Percentiles rank a stretch among this genome's conserved stretches.
phyloP scores from a whole-genome alignment of 2,797 vertebrate species.

The Craterocephalus amniculus region DNA sequence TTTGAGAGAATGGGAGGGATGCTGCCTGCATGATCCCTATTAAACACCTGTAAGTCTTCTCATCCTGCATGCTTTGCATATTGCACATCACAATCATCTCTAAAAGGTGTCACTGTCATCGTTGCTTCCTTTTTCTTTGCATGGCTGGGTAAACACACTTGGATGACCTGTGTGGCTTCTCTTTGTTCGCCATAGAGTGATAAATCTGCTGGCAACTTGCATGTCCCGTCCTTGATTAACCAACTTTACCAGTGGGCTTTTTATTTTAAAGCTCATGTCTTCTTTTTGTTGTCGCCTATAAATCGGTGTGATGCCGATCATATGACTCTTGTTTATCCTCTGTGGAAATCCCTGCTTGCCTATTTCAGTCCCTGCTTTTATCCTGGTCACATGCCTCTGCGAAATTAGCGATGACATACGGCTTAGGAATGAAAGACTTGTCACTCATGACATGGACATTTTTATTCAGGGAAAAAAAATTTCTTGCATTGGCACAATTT shows the following conservation, averaged over 20 bases:
- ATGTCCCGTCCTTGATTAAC: slow-evolving; percentile 21
- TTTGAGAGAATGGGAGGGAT: slow-evolving; percentile 16
- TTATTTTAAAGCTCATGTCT: neutral
- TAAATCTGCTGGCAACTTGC: neutral
- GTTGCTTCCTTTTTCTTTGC: slow-evolving; percentile 45
- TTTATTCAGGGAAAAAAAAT: neutral
- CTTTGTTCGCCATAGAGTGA: slow-evolving; percentile 20
- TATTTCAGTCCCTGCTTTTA: slow-evolving; percentile 7
- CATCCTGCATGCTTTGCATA: slow-evolving; percentile 40
- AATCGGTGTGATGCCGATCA: slow-evolving; percentile 8
- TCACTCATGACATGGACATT: neutral
- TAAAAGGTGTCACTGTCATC: neutral
- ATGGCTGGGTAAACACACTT: slow-evolving; percentile 29
- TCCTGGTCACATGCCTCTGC: slow-evolving; percentile 3
- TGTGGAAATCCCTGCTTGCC: neutral
- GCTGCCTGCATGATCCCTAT: slow-evolving; percentile 37
- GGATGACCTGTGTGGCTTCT: slow-evolving; percentile 17
- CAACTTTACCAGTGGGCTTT: neutral
- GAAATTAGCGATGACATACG: neutral
- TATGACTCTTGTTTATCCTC: neutral
- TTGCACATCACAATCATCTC: neutral
- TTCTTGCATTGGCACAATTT: neutral
- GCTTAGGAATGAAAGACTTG: neutral
- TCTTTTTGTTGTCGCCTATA: neutral
- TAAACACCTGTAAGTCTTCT: slow-evolving; percentile 20